phyloP scores from a whole-genome alignment of 1,140 invertebrate genomes.

The Andricus grossulariae region DNA sequence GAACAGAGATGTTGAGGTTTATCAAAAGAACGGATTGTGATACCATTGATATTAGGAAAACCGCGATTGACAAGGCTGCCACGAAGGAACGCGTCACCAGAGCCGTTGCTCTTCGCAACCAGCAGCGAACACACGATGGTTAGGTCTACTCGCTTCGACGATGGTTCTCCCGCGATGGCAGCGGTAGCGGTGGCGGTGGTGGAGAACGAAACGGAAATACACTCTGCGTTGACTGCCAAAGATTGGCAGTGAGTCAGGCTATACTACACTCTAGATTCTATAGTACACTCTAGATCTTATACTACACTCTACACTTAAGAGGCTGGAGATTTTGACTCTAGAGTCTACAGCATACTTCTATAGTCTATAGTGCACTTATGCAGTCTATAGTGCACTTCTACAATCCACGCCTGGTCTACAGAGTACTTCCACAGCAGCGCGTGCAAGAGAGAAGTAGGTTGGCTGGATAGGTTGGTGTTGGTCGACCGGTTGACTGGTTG shows the following conservation, averaged over 20 bases:
- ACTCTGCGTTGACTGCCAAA: constrained; percentile 62
- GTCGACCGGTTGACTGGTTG: constrained; percentile 36
- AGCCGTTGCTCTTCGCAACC: neutral
- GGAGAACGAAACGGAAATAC: constrained; percentile 68
- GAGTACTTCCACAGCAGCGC: constrained; percentile 17
- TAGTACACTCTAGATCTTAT: neutral
- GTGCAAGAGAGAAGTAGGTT: constrained; percentile 28
- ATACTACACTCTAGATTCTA: constrained; percentile 1
- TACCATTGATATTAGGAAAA: neutral
- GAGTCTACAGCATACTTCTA: constrained; percentile 31
- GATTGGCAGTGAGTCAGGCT: constrained; percentile 55
- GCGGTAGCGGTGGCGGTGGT: constrained; percentile 41
- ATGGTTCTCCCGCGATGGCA: constrained; percentile 11
- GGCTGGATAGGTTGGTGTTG: constrained; percentile 15
- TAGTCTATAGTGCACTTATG: too few species aligned
- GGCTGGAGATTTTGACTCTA: constrained; percentile 27
- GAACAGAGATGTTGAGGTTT: too few species aligned
- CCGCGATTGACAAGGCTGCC: constrained; percentile 16
- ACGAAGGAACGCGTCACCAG: constrained; percentile 18
- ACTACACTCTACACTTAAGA: constrained; percentile 9
- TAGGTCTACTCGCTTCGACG: neutral
- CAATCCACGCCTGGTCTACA: too few species aligned
- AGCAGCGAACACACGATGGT: constrained; percentile 24
- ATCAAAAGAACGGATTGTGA: neutral
- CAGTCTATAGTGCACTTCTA: too few species aligned